These are phyloP conservation scores for Ophion ventricosus DNA, from an alignment of 2,888 invertebrate species.

Conservation along the genomic window DNA sequence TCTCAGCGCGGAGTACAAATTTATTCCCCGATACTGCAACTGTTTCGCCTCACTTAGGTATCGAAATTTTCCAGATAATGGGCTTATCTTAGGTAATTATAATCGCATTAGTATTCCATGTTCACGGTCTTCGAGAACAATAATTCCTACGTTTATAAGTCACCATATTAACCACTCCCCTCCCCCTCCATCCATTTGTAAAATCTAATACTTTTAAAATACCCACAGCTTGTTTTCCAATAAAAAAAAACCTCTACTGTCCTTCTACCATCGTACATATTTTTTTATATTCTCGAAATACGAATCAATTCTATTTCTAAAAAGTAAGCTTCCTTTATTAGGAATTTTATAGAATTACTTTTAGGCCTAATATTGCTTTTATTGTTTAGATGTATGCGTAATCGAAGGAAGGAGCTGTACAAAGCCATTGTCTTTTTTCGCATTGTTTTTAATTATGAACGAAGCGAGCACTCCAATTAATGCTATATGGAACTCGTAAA, in stretches of 20 bases:
- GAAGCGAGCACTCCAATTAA: constrained; percentile 54
- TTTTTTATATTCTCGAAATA: not conserved
- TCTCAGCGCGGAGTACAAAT: not conserved
- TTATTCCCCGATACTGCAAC: not conserved
- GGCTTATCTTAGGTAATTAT: no score
- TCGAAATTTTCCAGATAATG: no score
- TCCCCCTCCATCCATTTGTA: no score
- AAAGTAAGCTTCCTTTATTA: not conserved
- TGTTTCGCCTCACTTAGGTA: no score
- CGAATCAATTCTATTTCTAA: not conserved
- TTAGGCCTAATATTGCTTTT: not conserved
- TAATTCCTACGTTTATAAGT: no score
- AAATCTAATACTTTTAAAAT: no score
- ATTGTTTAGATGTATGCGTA: not conserved
- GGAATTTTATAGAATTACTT: not conserved
- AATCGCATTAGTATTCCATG: no score
- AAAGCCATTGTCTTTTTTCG: constrained; percentile 6
- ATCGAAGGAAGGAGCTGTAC: not conserved
- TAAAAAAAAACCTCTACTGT: no score
- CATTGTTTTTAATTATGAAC: constrained; percentile 43
- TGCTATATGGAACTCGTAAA: constrained; percentile 43
- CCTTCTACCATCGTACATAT: no score
- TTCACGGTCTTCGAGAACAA: no score
- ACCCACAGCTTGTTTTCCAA: no score
- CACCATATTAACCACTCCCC: no score